Evolutionary conservation across 2,888 invertebrate genomes (phyloP), one percentile per base, ranked within the genome.

Genomic region (Nomada flava): DNA sequence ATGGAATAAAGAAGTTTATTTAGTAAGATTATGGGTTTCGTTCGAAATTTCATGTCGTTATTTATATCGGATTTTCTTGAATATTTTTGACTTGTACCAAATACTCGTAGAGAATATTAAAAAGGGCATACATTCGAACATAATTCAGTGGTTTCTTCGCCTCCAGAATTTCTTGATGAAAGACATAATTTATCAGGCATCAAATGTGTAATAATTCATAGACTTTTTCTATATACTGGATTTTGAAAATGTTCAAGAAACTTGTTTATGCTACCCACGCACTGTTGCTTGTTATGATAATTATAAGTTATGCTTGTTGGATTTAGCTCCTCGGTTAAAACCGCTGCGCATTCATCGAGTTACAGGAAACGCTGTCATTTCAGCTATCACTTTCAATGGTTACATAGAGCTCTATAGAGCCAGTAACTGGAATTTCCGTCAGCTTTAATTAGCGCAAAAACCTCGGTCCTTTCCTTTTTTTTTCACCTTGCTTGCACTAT

Each of bases 311-410:
- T 50, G 53, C 29, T 65, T 68, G 26, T 47, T 52, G 70, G 26
- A 20, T 57, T 42, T 47, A 20, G 71, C 70, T 65, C 29, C 29
- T 44, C 42, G 44, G 44, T 50, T 71, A 47, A 79, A 67, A 71
- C 23, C 26, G 57, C 63, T 47, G 20, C 67, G 36, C 50, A 72
- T 67, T 80, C 42, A 55, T 60, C 65, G 69, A 13, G 59, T 60
- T 62, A 57, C 72, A 68, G 73, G 74, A 81, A 81, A 64, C 80
- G 67, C 57, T 55, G 69, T 73, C 73, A 44, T 69, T 81, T 81
- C 69, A 81, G 73, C 74, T 81, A 81, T 69, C 80, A 81, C 82
- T 81, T 81, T 68, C 82, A 42, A 69, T 47, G 52, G 44, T 73
- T 73, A 63, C 36, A 53, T 44, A 20, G 44, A 68, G 47, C 36